Evolutionary conservation across 2,888 invertebrate genomes (phyloP).

Genomic region (Mystacides longicornis): DNA sequence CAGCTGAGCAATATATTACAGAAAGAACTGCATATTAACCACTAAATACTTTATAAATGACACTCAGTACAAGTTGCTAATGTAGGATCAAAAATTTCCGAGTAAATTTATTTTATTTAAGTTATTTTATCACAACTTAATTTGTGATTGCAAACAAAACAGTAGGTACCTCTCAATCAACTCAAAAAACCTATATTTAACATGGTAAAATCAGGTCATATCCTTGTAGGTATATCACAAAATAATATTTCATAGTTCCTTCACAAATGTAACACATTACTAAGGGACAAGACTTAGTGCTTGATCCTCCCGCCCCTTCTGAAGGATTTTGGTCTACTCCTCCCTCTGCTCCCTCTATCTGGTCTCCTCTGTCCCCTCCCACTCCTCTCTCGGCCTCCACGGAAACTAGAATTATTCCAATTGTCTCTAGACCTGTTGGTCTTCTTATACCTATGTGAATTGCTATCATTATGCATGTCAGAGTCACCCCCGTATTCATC

Average conservation of each 20-base stretch:
- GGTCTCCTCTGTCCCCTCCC: conserved; percentile 27
- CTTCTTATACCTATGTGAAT: conserved; percentile 16
- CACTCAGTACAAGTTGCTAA: too few species aligned
- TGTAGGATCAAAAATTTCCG: too few species aligned
- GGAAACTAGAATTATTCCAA: conserved; percentile 30
- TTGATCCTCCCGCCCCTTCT: conserved; percentile 31
- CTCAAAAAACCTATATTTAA: neutral
- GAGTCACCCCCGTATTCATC: conserved; percentile 10
- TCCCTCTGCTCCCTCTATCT: conserved; percentile 26
- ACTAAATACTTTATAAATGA: too few species aligned
- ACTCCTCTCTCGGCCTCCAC: conserved; percentile 31
- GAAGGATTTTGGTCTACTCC: conserved; percentile 35
- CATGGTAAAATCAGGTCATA: neutral
- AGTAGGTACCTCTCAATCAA: too few species aligned
- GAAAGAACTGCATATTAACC: too few species aligned
- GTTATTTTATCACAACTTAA: too few species aligned
- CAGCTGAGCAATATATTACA: too few species aligned
- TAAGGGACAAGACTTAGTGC: too few species aligned
- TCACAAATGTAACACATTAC: neutral
- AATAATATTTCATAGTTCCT: neutral
- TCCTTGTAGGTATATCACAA: neutral
- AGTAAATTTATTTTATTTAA: too few species aligned
- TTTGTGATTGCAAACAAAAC: too few species aligned
- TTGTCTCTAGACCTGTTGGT: conserved; percentile 33
- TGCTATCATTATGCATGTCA: conserved; percentile 1